These are phyloP conservation scores for Hyperopisus bebe DNA, from an alignment of 2,113 vertebrate species.

Conservation along the genomic window DNA sequence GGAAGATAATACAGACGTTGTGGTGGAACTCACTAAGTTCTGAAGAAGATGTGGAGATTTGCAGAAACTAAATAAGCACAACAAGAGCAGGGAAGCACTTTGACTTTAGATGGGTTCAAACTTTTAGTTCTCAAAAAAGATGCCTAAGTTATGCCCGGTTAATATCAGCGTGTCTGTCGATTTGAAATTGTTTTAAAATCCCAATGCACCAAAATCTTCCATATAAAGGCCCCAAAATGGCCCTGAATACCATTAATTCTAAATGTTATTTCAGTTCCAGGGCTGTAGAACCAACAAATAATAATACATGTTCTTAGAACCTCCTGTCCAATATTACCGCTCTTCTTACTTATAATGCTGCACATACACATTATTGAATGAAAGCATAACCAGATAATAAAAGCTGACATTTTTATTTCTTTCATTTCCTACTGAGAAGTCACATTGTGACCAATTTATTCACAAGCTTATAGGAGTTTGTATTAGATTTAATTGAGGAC, in stretches of 20 bases:
- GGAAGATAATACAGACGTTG: not conserved
- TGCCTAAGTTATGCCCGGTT: not conserved
- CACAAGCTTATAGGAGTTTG: slow-evolving; percentile 49
- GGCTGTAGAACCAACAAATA: not conserved
- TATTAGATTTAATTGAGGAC: slow-evolving; percentile 54
- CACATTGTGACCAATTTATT: slow-evolving; percentile 48
- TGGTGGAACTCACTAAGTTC: not conserved
- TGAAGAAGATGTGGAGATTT: not conserved
- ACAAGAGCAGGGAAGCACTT: not conserved
- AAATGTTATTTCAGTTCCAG: not conserved
- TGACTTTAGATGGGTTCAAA: not conserved
- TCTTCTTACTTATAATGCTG: slow-evolving; percentile 45
- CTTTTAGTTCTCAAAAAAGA: not conserved
- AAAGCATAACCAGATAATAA: slow-evolving; percentile 7
- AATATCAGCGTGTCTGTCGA: not conserved
- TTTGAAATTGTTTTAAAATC: not conserved
- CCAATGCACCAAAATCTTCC: not conserved
- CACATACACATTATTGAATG: slow-evolving; percentile 1
- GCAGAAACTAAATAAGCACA: not conserved
- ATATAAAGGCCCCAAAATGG: not conserved
- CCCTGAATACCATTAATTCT: not conserved
- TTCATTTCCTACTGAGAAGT: slow-evolving; percentile 36
- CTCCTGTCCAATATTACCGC: not conserved
- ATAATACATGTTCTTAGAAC: not conserved
- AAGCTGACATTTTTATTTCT: slow-evolving; percentile 34